Percentiles rank a stretch among this genome's conserved stretches.
phyloP scores from a whole-genome alignment of 2,113 vertebrate species.

The Myrmecobius fasciatus region DNA sequence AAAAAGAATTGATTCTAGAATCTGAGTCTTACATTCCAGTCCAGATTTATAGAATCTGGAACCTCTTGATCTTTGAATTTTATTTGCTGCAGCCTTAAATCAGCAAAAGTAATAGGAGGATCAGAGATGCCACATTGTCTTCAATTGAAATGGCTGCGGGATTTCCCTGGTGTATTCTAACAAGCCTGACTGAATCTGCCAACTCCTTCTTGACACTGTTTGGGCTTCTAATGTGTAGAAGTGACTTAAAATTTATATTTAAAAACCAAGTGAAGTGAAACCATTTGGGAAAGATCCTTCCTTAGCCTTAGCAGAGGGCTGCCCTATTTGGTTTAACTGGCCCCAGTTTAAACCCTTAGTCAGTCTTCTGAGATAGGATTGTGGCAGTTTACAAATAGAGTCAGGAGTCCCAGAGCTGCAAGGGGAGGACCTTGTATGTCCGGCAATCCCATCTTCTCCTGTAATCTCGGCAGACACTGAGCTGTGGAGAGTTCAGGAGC shows the following conservation, averaged over 20 bases:
- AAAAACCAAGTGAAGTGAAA: not conserved
- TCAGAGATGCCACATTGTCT: too few relatives aligned
- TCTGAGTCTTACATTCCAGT: not conserved
- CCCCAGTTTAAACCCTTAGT: too few relatives aligned
- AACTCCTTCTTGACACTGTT: not conserved
- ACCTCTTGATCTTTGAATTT: not conserved
- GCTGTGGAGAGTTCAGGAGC: not conserved
- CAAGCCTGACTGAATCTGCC: not conserved
- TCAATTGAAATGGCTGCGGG: constrained; percentile 11
- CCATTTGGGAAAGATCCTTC: not conserved
- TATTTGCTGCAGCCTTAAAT: not conserved
- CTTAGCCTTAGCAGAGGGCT: not conserved
- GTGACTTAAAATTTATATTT: not conserved
- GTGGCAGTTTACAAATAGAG: not conserved
- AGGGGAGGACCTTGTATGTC: not conserved
- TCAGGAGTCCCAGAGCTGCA: not conserved
- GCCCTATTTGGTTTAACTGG: not conserved
- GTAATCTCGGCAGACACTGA: not conserved
- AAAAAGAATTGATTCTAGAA: not conserved
- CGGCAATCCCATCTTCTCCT: not conserved
- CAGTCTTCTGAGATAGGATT: not conserved
- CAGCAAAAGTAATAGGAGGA: not conserved
- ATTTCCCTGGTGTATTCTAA: constrained; percentile 62
- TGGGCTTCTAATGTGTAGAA: not conserved
- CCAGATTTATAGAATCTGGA: too few relatives aligned